These are phyloP conservation scores for Frieseomelitta varia DNA, from an alignment of 1,140 invertebrate genomes.

Conservation along the genomic window DNA sequence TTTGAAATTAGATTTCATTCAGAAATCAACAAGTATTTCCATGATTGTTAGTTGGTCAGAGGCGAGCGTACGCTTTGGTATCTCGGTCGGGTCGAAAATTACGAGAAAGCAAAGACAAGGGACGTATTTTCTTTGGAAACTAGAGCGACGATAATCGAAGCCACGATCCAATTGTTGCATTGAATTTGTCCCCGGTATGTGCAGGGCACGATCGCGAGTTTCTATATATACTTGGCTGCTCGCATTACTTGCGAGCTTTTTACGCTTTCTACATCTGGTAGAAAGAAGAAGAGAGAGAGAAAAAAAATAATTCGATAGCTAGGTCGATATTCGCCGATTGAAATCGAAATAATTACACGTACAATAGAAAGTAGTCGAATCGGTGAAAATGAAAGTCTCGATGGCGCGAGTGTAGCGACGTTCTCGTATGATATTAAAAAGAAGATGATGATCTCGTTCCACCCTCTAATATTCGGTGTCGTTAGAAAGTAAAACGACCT, in stretches of 20 bases:
- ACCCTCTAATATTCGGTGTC: conserved; percentile 10
- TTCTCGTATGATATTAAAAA: not conserved
- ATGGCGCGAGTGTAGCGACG: not conserved
- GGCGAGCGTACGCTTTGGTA: not conserved
- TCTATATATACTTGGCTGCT: not conserved
- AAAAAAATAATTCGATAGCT: conserved; percentile 7
- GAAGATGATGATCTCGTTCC: conserved; percentile 15
- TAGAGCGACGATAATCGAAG: conserved; percentile 29
- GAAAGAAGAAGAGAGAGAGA: not conserved
- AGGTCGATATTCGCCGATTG: conserved; percentile 6
- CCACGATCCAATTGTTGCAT: conserved; percentile 36
- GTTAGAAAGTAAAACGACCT: conserved; percentile 23
- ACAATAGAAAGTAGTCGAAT: conserved; percentile 30
- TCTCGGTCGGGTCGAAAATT: conserved; percentile 14
- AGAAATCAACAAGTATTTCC: not conserved
- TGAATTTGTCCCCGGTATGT: not conserved
- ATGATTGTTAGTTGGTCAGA: not conserved
- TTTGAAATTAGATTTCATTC: not conserved
- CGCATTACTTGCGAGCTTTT: conserved; percentile 30
- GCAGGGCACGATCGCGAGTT: not conserved
- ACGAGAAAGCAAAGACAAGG: conserved; percentile 14
- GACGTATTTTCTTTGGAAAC: conserved; percentile 19
- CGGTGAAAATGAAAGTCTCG: conserved; percentile 32
- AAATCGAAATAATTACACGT: conserved; percentile 31
- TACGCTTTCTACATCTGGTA: conserved; percentile 34